A percentile compares a stretch with the other conserved stretches of the same genome.
Evolutionary conservation across 2,113 vertebrate genomes (phyloP).

Genomic region (Labrus mixtus): DNA sequence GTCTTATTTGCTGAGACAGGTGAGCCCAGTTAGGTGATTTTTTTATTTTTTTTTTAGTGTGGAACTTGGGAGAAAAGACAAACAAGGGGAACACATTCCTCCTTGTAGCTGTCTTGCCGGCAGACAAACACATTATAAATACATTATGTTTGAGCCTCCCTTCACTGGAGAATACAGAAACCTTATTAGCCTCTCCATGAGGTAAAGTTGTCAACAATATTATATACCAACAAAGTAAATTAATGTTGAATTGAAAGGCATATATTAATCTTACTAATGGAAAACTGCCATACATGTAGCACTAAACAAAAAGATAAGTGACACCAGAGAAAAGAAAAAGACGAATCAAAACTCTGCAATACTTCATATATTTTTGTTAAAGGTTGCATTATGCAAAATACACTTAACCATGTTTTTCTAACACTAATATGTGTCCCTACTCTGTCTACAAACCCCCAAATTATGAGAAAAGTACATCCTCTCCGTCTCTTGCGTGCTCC

Average conservation of each 20-base stretch:
- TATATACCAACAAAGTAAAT: background rate
- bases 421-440: too few species aligned
- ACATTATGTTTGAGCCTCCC: background rate
- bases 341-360: background rate
- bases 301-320: background rate
- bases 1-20: conserved; percentile 38
- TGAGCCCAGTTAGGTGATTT: background rate
- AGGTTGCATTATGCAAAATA: too few species aligned
- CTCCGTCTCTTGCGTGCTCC: too few species aligned
- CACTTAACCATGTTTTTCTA: too few species aligned
- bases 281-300: background rate
- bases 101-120: background rate
- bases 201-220: background rate
- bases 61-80: conserved; percentile 19
- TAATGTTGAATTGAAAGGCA: background rate
- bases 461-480: too few species aligned
- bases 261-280: background rate
- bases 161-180: conserved; percentile 1
- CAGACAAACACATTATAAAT: conserved; percentile 32
- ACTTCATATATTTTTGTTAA: background rate
- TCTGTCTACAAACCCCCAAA: too few species aligned
- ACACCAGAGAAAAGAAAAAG: background rate
- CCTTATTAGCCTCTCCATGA: background rate
- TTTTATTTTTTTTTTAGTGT: background rate
- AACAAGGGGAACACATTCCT: conserved; percentile 9